These are phyloP conservation scores for Drosophila putrida DNA, from an alignment of 2,888 invertebrate species.

Conservation along the genomic window DNA sequence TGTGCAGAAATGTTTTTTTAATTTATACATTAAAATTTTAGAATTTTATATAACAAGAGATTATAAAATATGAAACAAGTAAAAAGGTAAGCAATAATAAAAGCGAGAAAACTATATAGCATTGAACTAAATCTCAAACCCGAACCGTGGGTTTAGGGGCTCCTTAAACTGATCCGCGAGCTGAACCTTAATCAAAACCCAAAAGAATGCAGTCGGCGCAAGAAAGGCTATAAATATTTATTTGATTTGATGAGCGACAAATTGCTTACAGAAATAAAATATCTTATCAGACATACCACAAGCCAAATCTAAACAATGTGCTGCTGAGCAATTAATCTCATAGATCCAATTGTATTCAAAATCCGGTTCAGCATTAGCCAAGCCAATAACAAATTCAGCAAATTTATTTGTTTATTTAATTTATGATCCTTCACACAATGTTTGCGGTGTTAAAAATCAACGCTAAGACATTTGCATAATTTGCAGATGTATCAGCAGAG, in stretches of 20 bases:
- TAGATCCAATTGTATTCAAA: conserved; percentile 42
- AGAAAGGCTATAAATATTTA: conserved; percentile 15
- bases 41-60: too few species aligned
- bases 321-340: conserved; percentile 67
- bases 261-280: conserved; percentile 15
- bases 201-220: not conserved
- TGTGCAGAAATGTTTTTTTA: too few species aligned
- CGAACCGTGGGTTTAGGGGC: too few species aligned
- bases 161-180: too few species aligned
- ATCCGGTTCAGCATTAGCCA: conserved; percentile 63
- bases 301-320: conserved; percentile 53
- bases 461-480: conserved; percentile 71
- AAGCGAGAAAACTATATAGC: too few species aligned
- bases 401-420: conserved; percentile 58
- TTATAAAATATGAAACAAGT: too few species aligned
- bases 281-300: conserved; percentile 50
- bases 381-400: conserved; percentile 31
- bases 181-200: too few species aligned
- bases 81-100: too few species aligned
- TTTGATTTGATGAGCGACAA: conserved; percentile 25
- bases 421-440: conserved; percentile 67
- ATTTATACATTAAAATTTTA: too few species aligned
- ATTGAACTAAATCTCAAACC: too few species aligned
- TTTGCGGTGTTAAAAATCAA: conserved; percentile 64
- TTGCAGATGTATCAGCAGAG: conserved; percentile 67